These are phyloP conservation scores for Drosophila anomalata DNA, from an alignment of 2,888 invertebrate genomes.

Conservation along the genomic window DNA sequence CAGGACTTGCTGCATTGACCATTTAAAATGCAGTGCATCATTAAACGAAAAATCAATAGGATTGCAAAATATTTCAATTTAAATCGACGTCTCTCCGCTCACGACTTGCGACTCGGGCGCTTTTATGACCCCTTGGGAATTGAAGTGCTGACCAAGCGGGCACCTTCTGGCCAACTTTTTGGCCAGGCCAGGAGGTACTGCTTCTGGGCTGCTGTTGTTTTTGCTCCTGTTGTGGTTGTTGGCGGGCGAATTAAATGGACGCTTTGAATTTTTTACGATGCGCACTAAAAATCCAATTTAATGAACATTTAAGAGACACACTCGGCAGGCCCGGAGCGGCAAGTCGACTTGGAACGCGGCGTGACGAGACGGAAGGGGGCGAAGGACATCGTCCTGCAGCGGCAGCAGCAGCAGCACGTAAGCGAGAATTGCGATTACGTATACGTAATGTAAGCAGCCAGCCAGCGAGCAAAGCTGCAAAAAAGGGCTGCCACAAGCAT, in stretches of 20 bases:
- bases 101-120: slow-evolving; percentile 44
- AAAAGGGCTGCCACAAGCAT: slow-evolving; percentile 69
- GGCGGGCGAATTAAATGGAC: slow-evolving; percentile 73
- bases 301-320: slow-evolving; percentile 83
- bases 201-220: slow-evolving; percentile 16
- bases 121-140: slow-evolving; percentile 65
- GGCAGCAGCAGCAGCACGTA: slow-evolving; percentile 64
- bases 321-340: slow-evolving; percentile 41
- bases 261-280: slow-evolving; percentile 81
- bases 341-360: slow-evolving; percentile 12
- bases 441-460: slow-evolving; percentile 36
- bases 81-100: slow-evolving; percentile 31
- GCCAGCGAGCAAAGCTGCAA: slow-evolving; percentile 26
- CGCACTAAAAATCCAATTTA: slow-evolving; percentile 82
- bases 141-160: slow-evolving; percentile 65
- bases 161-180: slow-evolving; percentile 62
- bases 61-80: slow-evolving; percentile 73
- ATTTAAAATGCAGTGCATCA: slow-evolving; percentile 73
- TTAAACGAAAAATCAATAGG: slow-evolving; percentile 73
- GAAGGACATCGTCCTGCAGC: slow-evolving; percentile 25
- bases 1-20: slow-evolving; percentile 53
- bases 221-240: slow-evolving; percentile 43
- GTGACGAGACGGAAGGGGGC: slow-evolving; percentile 8
- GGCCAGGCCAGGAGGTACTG: slow-evolving; percentile 21
- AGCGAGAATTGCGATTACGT: slow-evolving; percentile 40